These are phyloP conservation scores for Drosophila persimilis DNA, from an alignment of 1,140 invertebrate genomes.

Conservation along the genomic window DNA sequence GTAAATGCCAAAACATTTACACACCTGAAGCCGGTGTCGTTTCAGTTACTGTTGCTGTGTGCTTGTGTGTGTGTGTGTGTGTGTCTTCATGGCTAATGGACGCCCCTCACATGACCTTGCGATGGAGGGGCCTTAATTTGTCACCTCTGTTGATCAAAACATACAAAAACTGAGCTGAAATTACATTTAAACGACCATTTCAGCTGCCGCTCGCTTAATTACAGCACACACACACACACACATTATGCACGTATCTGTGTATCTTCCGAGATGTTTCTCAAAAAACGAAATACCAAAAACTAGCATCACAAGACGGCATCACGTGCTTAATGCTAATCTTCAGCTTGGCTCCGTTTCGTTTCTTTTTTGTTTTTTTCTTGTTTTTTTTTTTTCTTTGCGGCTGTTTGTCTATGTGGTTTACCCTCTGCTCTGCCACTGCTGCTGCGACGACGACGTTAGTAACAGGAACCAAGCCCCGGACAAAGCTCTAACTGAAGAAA, in stretches of 20 bases:
- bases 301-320: constrained; percentile 54
- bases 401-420: constrained; percentile 6
- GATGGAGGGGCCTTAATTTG: constrained; percentile 64
- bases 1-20: constrained; percentile 36
- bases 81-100: constrained; percentile 72
- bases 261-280: constrained; percentile 25
- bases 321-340: constrained; percentile 61
- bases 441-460: constrained; percentile 1
- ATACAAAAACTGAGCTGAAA: constrained; percentile 57
- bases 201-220: constrained; percentile 59
- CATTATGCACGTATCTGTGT: constrained; percentile 5
- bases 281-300: constrained; percentile 21
- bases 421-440: constrained; percentile 5
- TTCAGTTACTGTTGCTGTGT: constrained; percentile 19
- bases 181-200: constrained; percentile 77
- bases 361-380: constrained; percentile 5
- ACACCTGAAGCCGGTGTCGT: constrained; percentile 54
- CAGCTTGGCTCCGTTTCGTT: constrained; percentile 25
- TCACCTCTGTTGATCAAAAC: constrained; percentile 69
- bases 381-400: neutral
- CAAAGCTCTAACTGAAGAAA: constrained; percentile 32
- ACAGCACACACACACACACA: constrained; percentile 23
- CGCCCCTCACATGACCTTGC: constrained; percentile 77
- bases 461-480: constrained; percentile 42
- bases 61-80: neutral